phyloP scores from a whole-genome alignment of 2,888 invertebrate genomes.

The Rhodophaea formosa region DNA sequence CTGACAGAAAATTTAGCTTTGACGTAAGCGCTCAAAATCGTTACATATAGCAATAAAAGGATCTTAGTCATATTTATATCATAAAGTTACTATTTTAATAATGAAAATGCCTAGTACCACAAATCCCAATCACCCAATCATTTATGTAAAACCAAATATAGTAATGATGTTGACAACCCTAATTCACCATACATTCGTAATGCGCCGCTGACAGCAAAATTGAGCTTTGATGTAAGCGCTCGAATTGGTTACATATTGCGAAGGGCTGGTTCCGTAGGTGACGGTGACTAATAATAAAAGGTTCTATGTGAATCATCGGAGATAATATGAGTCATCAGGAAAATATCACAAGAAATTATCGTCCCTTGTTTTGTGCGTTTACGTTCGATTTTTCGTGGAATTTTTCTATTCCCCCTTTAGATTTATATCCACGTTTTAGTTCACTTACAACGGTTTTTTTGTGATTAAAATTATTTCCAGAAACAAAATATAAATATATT shows the following conservation, averaged over 20 bases:
- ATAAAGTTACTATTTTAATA: too few relatives aligned
- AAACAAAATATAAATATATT: too few relatives aligned
- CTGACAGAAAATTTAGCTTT: constrained; percentile 28
- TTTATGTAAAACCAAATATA: constrained; percentile 1
- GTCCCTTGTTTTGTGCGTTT: background rate
- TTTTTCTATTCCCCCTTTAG: background rate
- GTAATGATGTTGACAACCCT: constrained; percentile 3
- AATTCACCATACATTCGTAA: constrained; percentile 49
- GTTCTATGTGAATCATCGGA: constrained; percentile 9
- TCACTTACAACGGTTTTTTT: background rate
- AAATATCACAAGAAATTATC: background rate
- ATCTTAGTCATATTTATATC: too few relatives aligned
- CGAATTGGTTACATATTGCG: constrained; percentile 14
- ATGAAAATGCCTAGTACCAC: too few relatives aligned
- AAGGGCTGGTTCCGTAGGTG: constrained; percentile 6
- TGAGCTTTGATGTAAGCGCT: constrained; percentile 24
- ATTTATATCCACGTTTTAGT: background rate
- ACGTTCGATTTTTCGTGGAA: background rate
- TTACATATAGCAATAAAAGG: constrained; percentile 6
- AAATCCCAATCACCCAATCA: too few relatives aligned
- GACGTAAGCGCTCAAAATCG: constrained; percentile 22
- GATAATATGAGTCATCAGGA: constrained; percentile 7
- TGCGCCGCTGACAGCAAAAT: constrained; percentile 28
- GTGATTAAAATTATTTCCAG: too few relatives aligned
- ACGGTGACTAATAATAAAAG: constrained; percentile 13